Conservation (phyloP, 2,888 invertebrate genomes). For the Ennomos erosarius region DNA sequence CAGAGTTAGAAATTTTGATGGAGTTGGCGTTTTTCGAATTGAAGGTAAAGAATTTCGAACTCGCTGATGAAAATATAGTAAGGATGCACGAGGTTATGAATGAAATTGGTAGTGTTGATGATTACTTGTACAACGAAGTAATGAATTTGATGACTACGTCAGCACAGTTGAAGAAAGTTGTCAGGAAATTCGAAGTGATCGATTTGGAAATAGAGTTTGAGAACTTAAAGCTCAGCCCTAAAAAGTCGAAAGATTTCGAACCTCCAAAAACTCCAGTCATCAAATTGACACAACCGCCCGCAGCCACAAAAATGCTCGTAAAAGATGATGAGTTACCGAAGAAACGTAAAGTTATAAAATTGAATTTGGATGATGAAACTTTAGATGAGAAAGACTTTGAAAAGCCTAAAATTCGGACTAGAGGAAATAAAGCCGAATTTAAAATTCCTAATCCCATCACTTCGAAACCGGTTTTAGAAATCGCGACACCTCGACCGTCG, state of each 20-base stretch:
- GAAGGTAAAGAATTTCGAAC: conserved; percentile 45
- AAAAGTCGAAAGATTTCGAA: neutral
- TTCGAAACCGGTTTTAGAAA: conserved; percentile 57
- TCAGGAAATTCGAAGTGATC: conserved; percentile 46
- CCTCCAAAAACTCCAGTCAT: conserved; percentile 57
- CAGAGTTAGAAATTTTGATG: conserved; percentile 57
- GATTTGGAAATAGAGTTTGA: conserved; percentile 52
- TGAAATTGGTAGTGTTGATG: conserved; percentile 41
- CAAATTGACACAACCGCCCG: conserved; percentile 48
- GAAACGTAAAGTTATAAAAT: conserved; percentile 60
- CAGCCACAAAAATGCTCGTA: conserved; percentile 48
- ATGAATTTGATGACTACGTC: conserved; percentile 63
- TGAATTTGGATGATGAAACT: conserved; percentile 56
- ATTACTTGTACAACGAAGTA: conserved; percentile 59
- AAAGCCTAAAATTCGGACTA: conserved; percentile 26
- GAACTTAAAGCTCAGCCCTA: conserved; percentile 21
- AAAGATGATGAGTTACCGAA: conserved; percentile 67
- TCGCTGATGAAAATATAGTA: conserved; percentile 59
- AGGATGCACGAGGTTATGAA: conserved; percentile 62
- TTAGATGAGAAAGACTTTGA: conserved; percentile 47
- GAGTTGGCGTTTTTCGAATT: conserved; percentile 67
- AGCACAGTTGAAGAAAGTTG: conserved; percentile 49
- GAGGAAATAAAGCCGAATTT: conserved; percentile 49
- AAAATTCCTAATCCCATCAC: conserved; percentile 68
- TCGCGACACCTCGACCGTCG: conserved; percentile 58